phyloP scores from a whole-genome alignment of 2,888 invertebrate species.

The Sinodicranocentrus sp. region DNA sequence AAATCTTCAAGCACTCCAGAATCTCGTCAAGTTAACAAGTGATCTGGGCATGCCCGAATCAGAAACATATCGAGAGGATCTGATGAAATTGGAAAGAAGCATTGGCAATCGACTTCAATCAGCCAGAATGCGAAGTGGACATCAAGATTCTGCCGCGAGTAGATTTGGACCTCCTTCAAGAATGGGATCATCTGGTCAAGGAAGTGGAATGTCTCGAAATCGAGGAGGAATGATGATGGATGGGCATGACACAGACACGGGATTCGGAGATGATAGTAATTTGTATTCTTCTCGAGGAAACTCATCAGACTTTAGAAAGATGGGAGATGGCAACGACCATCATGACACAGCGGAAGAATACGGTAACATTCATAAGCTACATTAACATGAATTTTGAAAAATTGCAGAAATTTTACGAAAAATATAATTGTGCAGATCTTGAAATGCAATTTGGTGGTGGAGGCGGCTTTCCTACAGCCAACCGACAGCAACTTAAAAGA shows the following conservation, averaged over 20 bases:
- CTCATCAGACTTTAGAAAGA: slow-evolving; percentile 33
- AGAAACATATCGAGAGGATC: slow-evolving; percentile 89
- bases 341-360: slow-evolving; percentile 39
- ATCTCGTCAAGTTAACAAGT: slow-evolving; percentile 91
- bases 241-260: slow-evolving; percentile 6
- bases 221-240: not conserved
- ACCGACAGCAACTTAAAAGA: slow-evolving; percentile 17
- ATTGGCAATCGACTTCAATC: slow-evolving; percentile 74
- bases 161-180: slow-evolving; percentile 70
- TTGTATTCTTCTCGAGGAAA: slow-evolving; percentile 23
- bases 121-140: slow-evolving; percentile 60
- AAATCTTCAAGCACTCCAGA: slow-evolving; percentile 93
- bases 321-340: slow-evolving; percentile 22
- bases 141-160: slow-evolving; percentile 3
- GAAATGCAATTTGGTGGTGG: slow-evolving; percentile 49
- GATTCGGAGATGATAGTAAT: slow-evolving; percentile 30
- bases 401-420: too few relatives aligned
- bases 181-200: slow-evolving; percentile 44
- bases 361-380: slow-evolving; percentile 19
- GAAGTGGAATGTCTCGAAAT: not conserved
- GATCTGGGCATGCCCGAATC: slow-evolving; percentile 95
- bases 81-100: slow-evolving; percentile 85
- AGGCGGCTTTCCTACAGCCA: slow-evolving; percentile 39
- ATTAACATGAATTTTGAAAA: too few relatives aligned
- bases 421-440: not conserved